Conservation (phyloP, 2,797 vertebrate species). For the Columba guinea region DNA sequence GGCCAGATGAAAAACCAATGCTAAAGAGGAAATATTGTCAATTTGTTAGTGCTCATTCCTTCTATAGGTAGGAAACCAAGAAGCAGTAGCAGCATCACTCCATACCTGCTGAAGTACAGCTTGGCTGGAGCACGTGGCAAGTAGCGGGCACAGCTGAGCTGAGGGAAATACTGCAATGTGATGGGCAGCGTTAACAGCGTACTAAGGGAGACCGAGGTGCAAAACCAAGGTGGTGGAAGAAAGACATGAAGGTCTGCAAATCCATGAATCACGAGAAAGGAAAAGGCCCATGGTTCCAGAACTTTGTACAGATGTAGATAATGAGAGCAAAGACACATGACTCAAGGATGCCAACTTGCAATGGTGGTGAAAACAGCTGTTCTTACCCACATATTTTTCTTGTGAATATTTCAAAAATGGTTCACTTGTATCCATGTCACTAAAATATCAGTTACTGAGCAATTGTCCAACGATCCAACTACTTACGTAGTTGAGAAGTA, state of each 20-base stretch:
- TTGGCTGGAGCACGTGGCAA: background rate
- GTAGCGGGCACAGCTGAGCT: background rate
- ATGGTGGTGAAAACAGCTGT: background rate
- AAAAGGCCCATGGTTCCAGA: background rate
- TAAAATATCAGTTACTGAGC: background rate
- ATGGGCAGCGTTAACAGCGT: background rate
- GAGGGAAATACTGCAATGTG: background rate
- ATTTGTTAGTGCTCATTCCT: background rate
- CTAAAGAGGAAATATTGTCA: background rate
- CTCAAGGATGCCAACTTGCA: background rate
- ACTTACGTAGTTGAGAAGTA: background rate
- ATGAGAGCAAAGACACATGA: background rate
- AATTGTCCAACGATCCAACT: background rate
- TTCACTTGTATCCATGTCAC: background rate
- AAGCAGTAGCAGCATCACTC: background rate
- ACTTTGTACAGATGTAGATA: background rate
- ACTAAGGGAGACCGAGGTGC: background rate
- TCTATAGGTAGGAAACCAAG: background rate
- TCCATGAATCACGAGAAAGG: background rate
- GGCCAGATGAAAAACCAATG: background rate
- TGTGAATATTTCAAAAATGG: background rate
- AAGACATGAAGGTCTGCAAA: background rate
- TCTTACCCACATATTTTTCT: background rate
- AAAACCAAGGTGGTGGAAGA: background rate
- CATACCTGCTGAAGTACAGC: background rate